Evolutionary conservation across 2,797 vertebrate species (phyloP), one percentile per base, ranked within the genome.

Genomic region (Orientallactaga sibirica): DNA sequence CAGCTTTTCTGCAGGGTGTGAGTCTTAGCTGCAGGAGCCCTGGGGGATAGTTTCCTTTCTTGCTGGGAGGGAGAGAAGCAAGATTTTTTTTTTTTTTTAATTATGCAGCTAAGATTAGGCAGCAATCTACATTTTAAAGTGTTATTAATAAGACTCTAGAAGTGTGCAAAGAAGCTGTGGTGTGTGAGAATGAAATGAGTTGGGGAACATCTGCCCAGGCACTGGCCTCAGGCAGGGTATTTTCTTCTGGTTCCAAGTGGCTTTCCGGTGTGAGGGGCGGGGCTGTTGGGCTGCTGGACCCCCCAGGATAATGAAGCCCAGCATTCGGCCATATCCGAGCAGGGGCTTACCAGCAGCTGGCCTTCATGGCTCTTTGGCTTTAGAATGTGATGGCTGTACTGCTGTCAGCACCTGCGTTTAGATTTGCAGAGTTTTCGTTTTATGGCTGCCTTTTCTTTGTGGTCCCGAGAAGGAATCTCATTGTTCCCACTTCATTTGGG

Each of bases 121-220:
- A 97, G 95, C 97, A 98, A 97, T 98, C 98, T 98, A 94, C 97
- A 98, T 98, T 98, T 98, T 98, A 97, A 98, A 97, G 93, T 97
- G 97, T 96, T 97, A 97, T 98, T 98, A 98, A 98, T 98, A 98
- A 98, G 97, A 97, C 92, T 97, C 97, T 97, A 93, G 97, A 98
- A 98, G 96, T 98, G 97, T 98, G 93, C 84, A 87, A 97, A 96
- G 97, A 96, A 94, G 94, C 96, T 97, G 97, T 78, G 88, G 97
- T 95, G 95, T 97, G 98, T 97, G 98, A 97, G 97, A 98, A 96
- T 97, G 91, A 96, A 97, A 97, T 97, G 97, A 98, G 96, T 82
- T 93, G 84, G 95, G 96, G 92, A 97, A 97, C 97, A 97, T 98
- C 97, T 97, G 97, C 97, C 96, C 71, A 91, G 96, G 93, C 96